Percentiles rank a stretch among this genome's conserved stretches.
Evolutionary conservation across 30 jellyfish, hydroid and myxozoan genomes (phyloP).

Genomic region (Phacellophora camtschatica): DNA sequence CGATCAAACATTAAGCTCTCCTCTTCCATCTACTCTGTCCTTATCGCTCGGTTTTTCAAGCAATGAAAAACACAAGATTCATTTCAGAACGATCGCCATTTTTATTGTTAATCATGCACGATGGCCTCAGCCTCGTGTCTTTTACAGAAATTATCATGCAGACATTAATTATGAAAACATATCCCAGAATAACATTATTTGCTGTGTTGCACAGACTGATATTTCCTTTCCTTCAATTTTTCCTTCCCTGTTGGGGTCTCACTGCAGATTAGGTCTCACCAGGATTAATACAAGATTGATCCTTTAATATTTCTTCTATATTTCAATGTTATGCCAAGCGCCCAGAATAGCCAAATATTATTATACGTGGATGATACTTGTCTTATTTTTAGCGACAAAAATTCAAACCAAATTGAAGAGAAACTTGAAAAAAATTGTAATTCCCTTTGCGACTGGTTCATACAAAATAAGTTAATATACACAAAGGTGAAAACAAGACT

Average conservation of each 20-base stretch:
- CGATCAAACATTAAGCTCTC: not conserved
- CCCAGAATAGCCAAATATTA: too few species aligned
- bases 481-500: too few species aligned
- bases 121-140: not conserved
- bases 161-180: not conserved
- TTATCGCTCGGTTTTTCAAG: not conserved
- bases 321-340: too few species aligned
- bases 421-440: too few species aligned
- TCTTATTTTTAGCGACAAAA: too few species aligned
- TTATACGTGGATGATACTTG: too few species aligned
- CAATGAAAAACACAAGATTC: not conserved
- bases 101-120: not conserved
- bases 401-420: too few species aligned
- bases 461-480: too few species aligned
- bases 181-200: not conserved
- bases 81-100: not conserved
- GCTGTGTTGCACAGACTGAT: not conserved
- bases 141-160: not conserved
- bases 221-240: not conserved
- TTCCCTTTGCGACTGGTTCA: too few species aligned
- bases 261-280: not conserved
- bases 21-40: not conserved
- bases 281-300: too few species aligned
- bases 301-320: too few species aligned
- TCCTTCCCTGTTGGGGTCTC: not conserved